Conservation (phyloP, 2,797 vertebrate species). For the Otus scops region DNA sequence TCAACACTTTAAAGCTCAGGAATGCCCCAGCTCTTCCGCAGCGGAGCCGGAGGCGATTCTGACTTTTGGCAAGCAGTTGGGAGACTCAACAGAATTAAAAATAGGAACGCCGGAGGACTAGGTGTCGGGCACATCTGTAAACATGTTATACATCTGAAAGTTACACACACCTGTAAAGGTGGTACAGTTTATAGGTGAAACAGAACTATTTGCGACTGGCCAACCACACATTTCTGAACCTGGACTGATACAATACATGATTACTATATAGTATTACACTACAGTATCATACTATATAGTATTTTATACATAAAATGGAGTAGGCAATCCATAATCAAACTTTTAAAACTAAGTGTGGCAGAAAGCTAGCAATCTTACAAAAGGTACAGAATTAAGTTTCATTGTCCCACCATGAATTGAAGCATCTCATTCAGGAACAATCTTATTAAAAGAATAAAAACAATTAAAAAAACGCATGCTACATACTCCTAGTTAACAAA, state of each 20-base stretch:
- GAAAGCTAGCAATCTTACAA: constrained; percentile 65
- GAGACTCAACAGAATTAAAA: constrained; percentile 72
- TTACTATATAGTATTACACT: constrained; percentile 41
- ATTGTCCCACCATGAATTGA: constrained; percentile 59
- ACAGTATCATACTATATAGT: constrained; percentile 42
- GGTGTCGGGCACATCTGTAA: constrained; percentile 75
- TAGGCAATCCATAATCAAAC: constrained; percentile 75
- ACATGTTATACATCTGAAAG: constrained; percentile 76
- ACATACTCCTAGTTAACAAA: constrained; percentile 34
- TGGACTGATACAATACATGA: constrained; percentile 73
- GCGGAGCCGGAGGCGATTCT: constrained; percentile 52
- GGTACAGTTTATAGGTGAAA: constrained; percentile 78
- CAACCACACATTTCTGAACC: constrained; percentile 76
- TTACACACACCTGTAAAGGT: constrained; percentile 71
- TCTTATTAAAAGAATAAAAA: constrained; percentile 61
- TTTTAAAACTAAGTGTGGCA: constrained; percentile 68
- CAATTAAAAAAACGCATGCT: constrained; percentile 43
- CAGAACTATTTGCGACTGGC: constrained; percentile 75
- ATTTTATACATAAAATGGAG: constrained; percentile 73
- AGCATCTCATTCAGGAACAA: constrained; percentile 64
- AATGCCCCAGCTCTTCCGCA: constrained; percentile 52
- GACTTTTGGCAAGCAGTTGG: constrained; percentile 79
- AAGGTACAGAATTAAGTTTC: constrained; percentile 52
- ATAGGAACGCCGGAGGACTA: constrained; percentile 66
- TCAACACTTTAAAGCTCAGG: constrained; percentile 79